Base-by-base conservation (phyloP, 1,140 invertebrate genomes). In the Aleiodes sp. region DNA sequence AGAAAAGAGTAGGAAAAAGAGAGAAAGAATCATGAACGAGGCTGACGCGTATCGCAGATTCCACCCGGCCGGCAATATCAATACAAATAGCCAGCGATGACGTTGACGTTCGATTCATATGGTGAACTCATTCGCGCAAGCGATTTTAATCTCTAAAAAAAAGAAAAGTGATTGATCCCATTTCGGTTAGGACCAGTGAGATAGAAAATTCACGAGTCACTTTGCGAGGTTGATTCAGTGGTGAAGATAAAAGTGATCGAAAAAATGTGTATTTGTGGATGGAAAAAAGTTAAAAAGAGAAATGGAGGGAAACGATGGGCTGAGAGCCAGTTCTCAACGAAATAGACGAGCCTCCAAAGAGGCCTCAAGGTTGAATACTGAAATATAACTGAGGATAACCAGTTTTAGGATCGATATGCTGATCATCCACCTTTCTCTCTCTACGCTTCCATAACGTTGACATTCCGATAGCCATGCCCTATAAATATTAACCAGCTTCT, bases 401-500 rank as follows among this genome's bases (percentile, higher is more conserved):
- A 28, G 56, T 59, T 59, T 31, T n/a, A 12, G 28, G 10, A 29
- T 59, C 56, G 9, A 31, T 59, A 59, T 59, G 26, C 28, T 31
- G 56, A 29, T 26, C 12, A 28, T 12, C 46, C 10, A 14, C 10
- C n/a, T 59, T 59, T 52, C 6, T 59, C 56, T 31, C 56, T 33
- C 28, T 59, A 24, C 19, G 6, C 24, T 24, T 24, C 26, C 21
- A 10, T 26, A 59, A 3, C 28, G 28, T 59, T 59, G n/a, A 31
- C 56, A 59, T 59, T 59, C 56, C 28, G 24, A 8, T 56, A 56
- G 52, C 52, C 28, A 31, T 31, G 28, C 2, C n/a, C n/a, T n/a
- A 26, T 59, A 59, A 31, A 59, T 59, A 59, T 59, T 59, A 31
- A 59, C 56, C 12, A 31, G 28, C 29, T 29, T n/a, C 56, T 29